Conservation (phyloP, 2,888 invertebrate genomes). For the Coenonympha glycerion region DNA sequence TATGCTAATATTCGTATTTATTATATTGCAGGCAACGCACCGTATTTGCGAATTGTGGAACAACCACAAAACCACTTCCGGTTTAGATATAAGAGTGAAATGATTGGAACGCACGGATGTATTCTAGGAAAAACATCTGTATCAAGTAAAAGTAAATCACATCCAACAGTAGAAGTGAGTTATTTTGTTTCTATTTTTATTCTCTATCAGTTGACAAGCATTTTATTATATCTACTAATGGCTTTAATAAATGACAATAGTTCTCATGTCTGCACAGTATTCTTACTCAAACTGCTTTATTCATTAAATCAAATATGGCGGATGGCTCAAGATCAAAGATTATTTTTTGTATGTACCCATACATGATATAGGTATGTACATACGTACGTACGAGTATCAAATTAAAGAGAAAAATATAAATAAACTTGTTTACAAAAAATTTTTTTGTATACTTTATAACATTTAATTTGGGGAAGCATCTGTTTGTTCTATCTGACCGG, state of each 20-base stretch:
- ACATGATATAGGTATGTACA: too few relatives aligned
- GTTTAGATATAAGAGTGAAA: conserved; percentile 90
- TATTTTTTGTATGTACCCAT: neutral
- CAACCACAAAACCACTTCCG: conserved; percentile 88
- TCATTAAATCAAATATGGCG: neutral
- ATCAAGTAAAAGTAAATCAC: conserved; percentile 78
- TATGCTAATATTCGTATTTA: neutral
- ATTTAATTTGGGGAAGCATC: too few relatives aligned
- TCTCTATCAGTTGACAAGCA: too few relatives aligned
- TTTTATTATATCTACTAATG: too few relatives aligned
- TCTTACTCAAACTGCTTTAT: neutral
- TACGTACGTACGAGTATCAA: too few relatives aligned
- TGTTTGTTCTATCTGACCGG: too few relatives aligned
- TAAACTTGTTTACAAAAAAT: too few relatives aligned
- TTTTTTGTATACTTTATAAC: too few relatives aligned
- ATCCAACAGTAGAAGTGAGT: conserved; percentile 84
- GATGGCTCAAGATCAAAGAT: too few relatives aligned
- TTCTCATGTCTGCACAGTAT: neutral
- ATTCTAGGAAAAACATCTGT: conserved; percentile 79
- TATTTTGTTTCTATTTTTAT: too few relatives aligned
- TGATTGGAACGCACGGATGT: conserved; percentile 90
- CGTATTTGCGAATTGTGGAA: conserved; percentile 79
- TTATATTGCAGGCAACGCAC: conserved; percentile 38
- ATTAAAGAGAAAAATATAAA: too few relatives aligned
- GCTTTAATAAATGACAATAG: too few relatives aligned